phyloP scores from a whole-genome alignment of 2,888 invertebrate species.

The Peribatodes rhomboidaria region DNA sequence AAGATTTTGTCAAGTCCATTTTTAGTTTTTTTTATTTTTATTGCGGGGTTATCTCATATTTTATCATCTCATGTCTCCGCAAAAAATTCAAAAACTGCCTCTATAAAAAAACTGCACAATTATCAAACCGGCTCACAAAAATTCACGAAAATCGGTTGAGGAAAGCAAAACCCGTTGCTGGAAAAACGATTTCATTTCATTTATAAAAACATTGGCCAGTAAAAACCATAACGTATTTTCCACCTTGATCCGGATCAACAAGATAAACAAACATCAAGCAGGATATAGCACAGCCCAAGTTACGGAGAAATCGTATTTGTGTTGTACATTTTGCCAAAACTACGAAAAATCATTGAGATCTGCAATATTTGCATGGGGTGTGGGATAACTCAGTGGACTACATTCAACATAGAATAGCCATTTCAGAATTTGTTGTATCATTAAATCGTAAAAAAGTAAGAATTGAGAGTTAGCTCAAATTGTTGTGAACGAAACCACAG shows the following conservation, averaged over 20 bases:
- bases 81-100: no score
- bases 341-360: conserved; percentile 37
- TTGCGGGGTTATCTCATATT: no score
- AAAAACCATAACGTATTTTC: conserved; percentile 1
- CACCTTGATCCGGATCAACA: conserved; percentile 14
- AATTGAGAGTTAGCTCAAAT: no score
- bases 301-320: conserved; percentile 22
- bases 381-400: conserved; percentile 2
- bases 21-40: no score
- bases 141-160: no score
- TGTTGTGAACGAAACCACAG: no score
- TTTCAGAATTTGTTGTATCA: not conserved
- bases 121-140: no score
- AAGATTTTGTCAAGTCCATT: no score
- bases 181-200: not conserved
- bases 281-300: conserved; percentile 3
- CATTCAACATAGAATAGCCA: conserved; percentile 11
- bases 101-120: no score
- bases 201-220: not conserved
- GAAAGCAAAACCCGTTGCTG: no score
- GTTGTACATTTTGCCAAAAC: conserved; percentile 30
- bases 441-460: not conserved
- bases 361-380: conserved; percentile 35
- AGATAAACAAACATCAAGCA: conserved; percentile 14
- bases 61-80: no score